Evolutionary conservation across 1,140 invertebrate genomes (phyloP).

Genomic region (Bombyx mandarina): DNA sequence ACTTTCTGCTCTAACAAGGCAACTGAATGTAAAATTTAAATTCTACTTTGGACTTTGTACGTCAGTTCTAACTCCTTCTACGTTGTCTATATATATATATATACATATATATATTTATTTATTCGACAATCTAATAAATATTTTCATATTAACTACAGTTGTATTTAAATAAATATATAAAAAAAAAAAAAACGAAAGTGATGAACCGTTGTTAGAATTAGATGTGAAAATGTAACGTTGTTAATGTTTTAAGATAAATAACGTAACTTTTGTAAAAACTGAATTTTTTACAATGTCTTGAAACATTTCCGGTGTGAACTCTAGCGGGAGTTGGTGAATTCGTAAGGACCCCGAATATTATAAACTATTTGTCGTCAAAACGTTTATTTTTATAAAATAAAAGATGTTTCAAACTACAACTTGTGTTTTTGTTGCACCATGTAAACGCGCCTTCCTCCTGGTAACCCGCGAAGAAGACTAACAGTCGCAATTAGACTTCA

Average conservation of each 20-base stretch:
- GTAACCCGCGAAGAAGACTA: too few species aligned
- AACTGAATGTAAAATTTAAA: too few species aligned
- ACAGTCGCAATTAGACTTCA: too few species aligned
- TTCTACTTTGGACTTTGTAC: too few species aligned
- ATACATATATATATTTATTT: background rate
- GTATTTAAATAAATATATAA: constrained; percentile 31
- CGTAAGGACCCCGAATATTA: constrained; percentile 67
- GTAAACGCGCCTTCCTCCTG: too few species aligned
- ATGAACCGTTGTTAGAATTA: constrained; percentile 68
- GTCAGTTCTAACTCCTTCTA: too few species aligned
- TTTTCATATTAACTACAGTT: constrained; percentile 59
- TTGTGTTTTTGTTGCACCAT: constrained; percentile 13
- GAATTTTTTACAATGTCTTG: constrained; percentile 71
- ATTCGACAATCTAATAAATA: constrained; percentile 22
- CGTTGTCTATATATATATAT: too few species aligned
- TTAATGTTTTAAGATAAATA: constrained; percentile 69
- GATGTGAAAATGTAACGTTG: constrained; percentile 70
- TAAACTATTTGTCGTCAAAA: constrained; percentile 71
- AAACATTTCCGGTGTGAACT: constrained; percentile 57
- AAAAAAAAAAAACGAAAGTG: constrained; percentile 38
- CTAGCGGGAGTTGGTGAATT: constrained; percentile 42
- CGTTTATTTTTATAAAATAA: constrained; percentile 71
- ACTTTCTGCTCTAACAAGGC: too few species aligned
- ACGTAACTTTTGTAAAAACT: constrained; percentile 70
- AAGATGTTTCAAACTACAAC: constrained; percentile 56